Base-by-base conservation (phyloP, 2,888 invertebrate species). In the Spodoptera littoralis region DNA sequence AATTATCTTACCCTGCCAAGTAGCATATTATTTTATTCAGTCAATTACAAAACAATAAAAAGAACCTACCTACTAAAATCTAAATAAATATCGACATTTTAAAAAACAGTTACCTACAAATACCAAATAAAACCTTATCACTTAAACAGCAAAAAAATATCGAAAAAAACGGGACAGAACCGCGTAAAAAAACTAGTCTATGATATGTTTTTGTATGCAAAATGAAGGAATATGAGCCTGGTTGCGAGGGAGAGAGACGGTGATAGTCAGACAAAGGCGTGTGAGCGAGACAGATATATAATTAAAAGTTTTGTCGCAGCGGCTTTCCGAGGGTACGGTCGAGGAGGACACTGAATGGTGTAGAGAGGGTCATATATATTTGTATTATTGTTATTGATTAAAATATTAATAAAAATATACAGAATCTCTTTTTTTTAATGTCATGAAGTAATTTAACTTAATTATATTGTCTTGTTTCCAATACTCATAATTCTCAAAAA, bases 281-380 rank as follows among this genome's bases (percentile, higher is more conserved):
- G 76, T 1, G 86, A 92, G 69, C 1, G 87, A 76, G 90, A 90
- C 43, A 58, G 88, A 69, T 77, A 93, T 94, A 94, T 93, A 93
- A 93, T 94, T 93, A 94, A 94, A 94, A 94, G 90, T 94, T 93
- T 94, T 92, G 93, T 93, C 93, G 93, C 92, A 90, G 90, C 88
- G 90, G 90, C 81, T 92, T 91, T 90, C 89, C 84, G 90, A 91
- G 92, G 92, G 91, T 90, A 91, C 88, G 87, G 89, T 88, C 86
- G 87, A 86, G 65, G 66, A 69, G 86, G 50, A 77, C 72, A 84
- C 12, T 8, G 65, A 66, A 64, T 61, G 13, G 3, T 3, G 5
- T 87, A 64, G 90, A 90, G 83, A 48, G 3, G 60, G 3, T 4
- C 4, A 9, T 11, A 46, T 51, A 44, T 53, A 50, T 13, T 6